phyloP scores from a whole-genome alignment of 2,113 vertebrate species.

The Laticauda laticaudata region DNA sequence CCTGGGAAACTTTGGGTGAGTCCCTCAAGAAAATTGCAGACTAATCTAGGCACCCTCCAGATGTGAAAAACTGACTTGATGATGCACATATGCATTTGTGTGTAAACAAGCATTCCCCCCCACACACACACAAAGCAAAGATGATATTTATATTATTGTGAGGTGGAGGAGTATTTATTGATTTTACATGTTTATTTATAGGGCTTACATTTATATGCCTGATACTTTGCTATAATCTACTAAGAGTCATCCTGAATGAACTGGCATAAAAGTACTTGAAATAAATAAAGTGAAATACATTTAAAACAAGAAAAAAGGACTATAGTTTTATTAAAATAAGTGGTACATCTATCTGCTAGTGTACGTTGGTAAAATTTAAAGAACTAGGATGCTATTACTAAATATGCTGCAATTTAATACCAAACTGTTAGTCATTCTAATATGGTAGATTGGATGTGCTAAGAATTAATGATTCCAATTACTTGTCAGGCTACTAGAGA shows the following conservation, averaged over 20 bases:
- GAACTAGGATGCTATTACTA: neutral
- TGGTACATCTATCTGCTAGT: neutral
- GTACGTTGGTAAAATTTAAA: neutral
- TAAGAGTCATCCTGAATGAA: neutral
- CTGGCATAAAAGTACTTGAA: neutral
- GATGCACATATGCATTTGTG: neutral
- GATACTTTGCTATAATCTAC: neutral
- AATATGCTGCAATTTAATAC: neutral
- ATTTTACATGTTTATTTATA: neutral
- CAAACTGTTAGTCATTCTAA: neutral
- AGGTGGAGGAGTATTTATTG: neutral
- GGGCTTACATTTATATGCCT: neutral
- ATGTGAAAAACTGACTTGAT: neutral
- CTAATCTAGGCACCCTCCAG: neutral
- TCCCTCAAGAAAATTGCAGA: neutral
- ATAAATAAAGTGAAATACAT: neutral
- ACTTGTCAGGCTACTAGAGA: slow-evolving; percentile 33
- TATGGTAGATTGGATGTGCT: slow-evolving; percentile 23
- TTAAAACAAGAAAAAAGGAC: neutral
- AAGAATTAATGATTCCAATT: slow-evolving; percentile 49
- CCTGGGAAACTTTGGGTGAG: neutral
- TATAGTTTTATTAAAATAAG: neutral
- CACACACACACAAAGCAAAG: neutral
- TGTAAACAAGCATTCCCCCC: neutral
- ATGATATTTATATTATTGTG: neutral